Evolutionary conservation across 2,113 vertebrate species (phyloP).

Genomic region (Butorides virescens): DNA sequence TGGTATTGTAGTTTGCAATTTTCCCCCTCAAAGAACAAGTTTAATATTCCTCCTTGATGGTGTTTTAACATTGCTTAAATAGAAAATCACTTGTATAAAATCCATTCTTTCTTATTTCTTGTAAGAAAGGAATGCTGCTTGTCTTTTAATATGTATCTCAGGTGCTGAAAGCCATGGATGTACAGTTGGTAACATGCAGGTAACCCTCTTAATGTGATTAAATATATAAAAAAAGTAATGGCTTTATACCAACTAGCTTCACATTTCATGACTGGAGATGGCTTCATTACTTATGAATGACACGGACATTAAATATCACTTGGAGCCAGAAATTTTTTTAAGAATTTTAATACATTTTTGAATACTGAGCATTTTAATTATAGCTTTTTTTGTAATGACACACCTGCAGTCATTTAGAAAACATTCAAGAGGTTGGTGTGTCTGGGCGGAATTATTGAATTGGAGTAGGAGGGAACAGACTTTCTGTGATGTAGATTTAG

Average conservation of each 20-base stretch:
- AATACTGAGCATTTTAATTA: slow-evolving; percentile 9
- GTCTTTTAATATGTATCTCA: neutral
- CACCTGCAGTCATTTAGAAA: neutral
- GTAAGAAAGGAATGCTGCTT: neutral
- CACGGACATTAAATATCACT: neutral
- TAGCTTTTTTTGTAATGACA: neutral
- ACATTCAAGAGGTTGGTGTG: neutral
- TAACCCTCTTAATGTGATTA: slow-evolving; percentile 8
- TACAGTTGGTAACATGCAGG: neutral
- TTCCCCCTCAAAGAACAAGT: neutral
- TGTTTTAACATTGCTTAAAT: neutral
- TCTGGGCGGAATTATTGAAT: neutral
- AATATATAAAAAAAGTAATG: slow-evolving; percentile 33
- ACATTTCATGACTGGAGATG: slow-evolving; percentile 52
- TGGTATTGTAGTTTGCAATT: neutral
- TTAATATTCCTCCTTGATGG: neutral
- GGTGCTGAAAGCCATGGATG: neutral
- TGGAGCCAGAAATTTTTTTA: neutral
- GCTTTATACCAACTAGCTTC: slow-evolving; percentile 13
- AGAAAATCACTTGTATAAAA: neutral
- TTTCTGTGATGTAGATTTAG: neutral
- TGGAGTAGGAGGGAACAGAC: neutral
- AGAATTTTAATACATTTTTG: slow-evolving; percentile 34
- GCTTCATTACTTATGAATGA: slow-evolving; percentile 39
- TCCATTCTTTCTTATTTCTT: neutral